A percentile compares a stretch with the other conserved stretches of the same genome.
These are phyloP conservation scores for Phrynosoma blainvillii DNA, from an alignment of 2,113 vertebrate genomes.

Conservation along the genomic window DNA sequence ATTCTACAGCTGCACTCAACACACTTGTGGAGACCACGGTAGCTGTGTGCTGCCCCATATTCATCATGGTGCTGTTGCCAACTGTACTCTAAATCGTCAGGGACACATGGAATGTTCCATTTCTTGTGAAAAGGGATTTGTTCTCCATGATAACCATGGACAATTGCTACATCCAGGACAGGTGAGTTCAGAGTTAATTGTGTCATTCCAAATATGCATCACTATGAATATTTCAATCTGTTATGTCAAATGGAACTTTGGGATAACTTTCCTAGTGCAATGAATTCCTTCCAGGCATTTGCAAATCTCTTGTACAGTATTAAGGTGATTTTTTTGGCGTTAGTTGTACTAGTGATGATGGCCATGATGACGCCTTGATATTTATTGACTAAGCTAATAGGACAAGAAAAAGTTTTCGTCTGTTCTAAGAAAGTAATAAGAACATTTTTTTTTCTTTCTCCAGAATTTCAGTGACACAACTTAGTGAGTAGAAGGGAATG, in stretches of 20 bases:
- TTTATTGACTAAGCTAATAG: not conserved
- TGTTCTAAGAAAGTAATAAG: no score
- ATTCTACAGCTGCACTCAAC: constrained; percentile 57
- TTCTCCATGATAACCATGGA: constrained; percentile 72
- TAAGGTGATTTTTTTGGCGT: not conserved
- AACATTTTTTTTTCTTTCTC: not conserved
- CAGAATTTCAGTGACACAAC: not conserved
- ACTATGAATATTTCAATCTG: not conserved
- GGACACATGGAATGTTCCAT: constrained; percentile 76
- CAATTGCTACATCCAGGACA: constrained; percentile 70
- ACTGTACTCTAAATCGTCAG: constrained; percentile 71
- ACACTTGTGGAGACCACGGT: constrained; percentile 44
- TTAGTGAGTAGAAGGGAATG: not conserved
- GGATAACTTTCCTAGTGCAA: no score
- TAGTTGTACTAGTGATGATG: not conserved
- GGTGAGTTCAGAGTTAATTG: constrained; percentile 72
- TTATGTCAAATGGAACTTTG: fast-evolving
- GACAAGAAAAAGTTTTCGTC: not conserved
- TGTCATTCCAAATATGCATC: no score
- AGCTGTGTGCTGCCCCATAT: constrained; percentile 76
- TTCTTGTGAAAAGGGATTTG: constrained; percentile 82
- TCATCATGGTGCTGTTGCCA: constrained; percentile 75
- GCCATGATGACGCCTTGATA: not conserved
- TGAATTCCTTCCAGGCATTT: not conserved
- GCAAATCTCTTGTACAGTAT: not conserved